Evolutionary conservation across 2,797 vertebrate genomes (phyloP), one percentile per base, ranked within the genome.

Genomic region (Etheostoma perlongum): DNA sequence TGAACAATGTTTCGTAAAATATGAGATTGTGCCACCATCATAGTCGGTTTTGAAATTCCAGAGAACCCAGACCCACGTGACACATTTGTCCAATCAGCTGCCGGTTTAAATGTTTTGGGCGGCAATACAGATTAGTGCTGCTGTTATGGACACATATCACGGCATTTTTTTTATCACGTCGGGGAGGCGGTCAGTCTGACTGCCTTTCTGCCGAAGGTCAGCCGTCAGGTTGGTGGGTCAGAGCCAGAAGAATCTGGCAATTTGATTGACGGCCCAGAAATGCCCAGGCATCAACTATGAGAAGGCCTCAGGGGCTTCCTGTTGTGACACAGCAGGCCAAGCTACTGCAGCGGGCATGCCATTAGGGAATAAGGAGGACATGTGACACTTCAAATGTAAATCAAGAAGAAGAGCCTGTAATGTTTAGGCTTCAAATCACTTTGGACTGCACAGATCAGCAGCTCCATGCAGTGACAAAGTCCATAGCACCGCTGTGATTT

Each of bases 371-470:
- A 90, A 91, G 74, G 81, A 47, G 82, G 82, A 53, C 80, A 30
- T 74, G 82, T 19, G 49, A 74, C 87, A 49, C 84, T 84, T 83
- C 57, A 79, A 81, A 87, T 85, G 78, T 36, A 76, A 83, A 85
- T 88, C 78, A 80, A 75, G 62, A 4, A 27, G 27, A 51, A 27
- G 30, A 66, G 74, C 40, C 61, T 19, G 48, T 12, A 68, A n/a
- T 6, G 18, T 72, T 78, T 55, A 25, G 18, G 64, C 46, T 73
- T 0, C 9, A 5, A 60, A 51, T 59, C 69, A 9, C 58, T 72
- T 14, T 48, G 21, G 21, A 53, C 64, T 25, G n/a, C 63, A 23
- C 21, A 12, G 36, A 58, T 71, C 59, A 67, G 23, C 52, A 66
- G 67, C 7, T 68, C 15, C 65, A 62, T 2, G 51, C 16, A 0